These are phyloP conservation scores for Crocidura indochinensis DNA, from an alignment of 2,797 vertebrate species.

Conservation along the genomic window DNA sequence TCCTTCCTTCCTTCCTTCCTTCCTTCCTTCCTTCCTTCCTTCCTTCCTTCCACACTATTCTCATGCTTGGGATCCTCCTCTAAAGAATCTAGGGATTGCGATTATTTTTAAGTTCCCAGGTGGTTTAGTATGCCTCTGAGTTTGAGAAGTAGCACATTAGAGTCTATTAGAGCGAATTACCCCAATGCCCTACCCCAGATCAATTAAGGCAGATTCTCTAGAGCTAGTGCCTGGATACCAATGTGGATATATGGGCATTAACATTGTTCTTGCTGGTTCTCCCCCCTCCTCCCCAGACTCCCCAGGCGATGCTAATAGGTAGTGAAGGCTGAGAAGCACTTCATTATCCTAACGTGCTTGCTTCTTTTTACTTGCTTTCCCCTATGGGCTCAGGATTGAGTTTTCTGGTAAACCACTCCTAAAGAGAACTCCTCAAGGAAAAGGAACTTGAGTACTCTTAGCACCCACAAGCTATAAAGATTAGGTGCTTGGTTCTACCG, in stretches of 20 bases:
- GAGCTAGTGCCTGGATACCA: not conserved
- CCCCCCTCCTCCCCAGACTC: not conserved
- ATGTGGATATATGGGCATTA: not conserved
- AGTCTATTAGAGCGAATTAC: not conserved
- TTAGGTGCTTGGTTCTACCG: not conserved
- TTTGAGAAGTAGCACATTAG: not conserved
- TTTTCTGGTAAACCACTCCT: conserved; percentile 10
- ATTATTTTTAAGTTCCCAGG: no score
- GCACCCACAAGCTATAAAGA: not conserved
- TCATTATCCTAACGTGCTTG: conserved; percentile 37
- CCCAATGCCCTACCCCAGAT: not conserved
- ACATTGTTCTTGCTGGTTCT: not conserved
- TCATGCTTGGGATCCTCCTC: no score
- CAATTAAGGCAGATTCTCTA: conserved; percentile 11
- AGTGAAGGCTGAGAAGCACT: not conserved
- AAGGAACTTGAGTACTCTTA: conserved; percentile 2
- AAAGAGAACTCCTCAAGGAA: not conserved
- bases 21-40: no score
- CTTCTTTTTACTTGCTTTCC: not conserved
- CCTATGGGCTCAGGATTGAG: not conserved
- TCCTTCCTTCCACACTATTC: no score
- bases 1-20: no score
- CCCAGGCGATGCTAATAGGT: conserved; percentile 32
- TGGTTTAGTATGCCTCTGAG: not conserved
- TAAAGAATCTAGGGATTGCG: no score